phyloP scores from a whole-genome alignment of 2,888 invertebrate genomes.

The Lissonota sp. region DNA sequence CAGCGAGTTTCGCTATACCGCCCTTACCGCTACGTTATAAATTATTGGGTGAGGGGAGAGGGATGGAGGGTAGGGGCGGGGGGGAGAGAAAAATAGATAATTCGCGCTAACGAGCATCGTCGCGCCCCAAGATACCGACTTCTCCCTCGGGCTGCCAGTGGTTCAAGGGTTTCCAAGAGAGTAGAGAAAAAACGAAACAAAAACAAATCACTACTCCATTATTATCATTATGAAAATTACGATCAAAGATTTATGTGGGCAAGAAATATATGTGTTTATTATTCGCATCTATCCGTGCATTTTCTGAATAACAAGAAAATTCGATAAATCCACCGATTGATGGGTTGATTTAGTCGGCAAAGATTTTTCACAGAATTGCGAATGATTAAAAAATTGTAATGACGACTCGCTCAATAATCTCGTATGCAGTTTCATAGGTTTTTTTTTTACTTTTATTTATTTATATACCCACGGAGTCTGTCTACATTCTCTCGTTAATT shows the following conservation, averaged over 20 bases:
- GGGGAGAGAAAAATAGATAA: conserved; percentile 51
- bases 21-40: conserved; percentile 44
- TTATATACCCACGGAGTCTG: conserved; percentile 19
- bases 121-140: conserved; percentile 21
- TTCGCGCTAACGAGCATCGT: conserved; percentile 62
- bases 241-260: conserved; percentile 9
- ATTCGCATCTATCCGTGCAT: not conserved
- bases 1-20: conserved; percentile 48
- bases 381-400: conserved; percentile 56
- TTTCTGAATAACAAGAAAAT: not conserved
- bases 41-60: not conserved
- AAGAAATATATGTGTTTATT: not conserved
- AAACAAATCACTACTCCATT: conserved; percentile 12
- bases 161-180: conserved; percentile 33
- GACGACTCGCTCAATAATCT: conserved; percentile 54
- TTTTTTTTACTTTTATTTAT: conserved; percentile 62
- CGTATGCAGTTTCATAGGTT: not conserved
- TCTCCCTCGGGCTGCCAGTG: conserved; percentile 52
- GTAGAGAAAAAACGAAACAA: too few species aligned
- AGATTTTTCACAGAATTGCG: not conserved
- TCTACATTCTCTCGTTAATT: conserved; percentile 10
- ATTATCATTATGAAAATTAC: conserved; percentile 43
- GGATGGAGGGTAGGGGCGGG: not conserved
- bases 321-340: not conserved
- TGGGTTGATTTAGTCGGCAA: too few species aligned